These are phyloP conservation scores for Rhinoderma darwinii DNA, from an alignment of 2,113 vertebrate species.

Conservation along the genomic window DNA sequence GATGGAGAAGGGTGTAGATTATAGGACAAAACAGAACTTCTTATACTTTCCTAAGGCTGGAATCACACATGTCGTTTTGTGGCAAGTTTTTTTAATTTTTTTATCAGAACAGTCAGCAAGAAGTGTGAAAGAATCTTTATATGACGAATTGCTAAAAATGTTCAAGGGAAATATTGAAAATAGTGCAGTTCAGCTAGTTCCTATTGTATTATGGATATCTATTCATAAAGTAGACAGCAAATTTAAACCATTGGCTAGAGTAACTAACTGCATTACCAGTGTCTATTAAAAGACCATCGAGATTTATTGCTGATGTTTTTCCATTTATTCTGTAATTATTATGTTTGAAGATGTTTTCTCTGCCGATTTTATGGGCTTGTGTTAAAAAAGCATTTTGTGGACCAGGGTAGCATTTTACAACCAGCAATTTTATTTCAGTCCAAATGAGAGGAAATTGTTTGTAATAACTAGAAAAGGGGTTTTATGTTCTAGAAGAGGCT, in stretches of 20 bases:
- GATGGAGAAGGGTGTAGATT: too few species aligned
- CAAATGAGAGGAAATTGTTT: constrained; percentile 27
- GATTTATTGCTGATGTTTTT: background rate
- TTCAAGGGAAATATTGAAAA: too few species aligned
- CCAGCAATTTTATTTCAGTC: constrained; percentile 13
- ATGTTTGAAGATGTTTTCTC: background rate
- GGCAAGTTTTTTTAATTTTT: too few species aligned
- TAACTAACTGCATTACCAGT: background rate
- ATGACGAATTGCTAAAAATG: too few species aligned
- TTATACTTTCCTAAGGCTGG: too few species aligned
- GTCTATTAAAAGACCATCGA: background rate
- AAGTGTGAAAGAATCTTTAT: too few species aligned
- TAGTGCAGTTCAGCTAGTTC: too few species aligned
- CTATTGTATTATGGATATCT: too few species aligned
- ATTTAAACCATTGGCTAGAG: background rate
- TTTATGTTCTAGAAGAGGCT: constrained; percentile 6
- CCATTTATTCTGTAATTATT: background rate
- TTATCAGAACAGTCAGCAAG: too few species aligned
- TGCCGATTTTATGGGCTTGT: background rate
- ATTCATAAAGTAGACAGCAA: background rate
- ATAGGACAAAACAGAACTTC: too few species aligned
- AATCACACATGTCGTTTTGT: too few species aligned
- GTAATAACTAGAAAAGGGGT: constrained; percentile 41
- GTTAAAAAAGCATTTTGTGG: constrained; percentile 3
- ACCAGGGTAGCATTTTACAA: background rate